These are phyloP conservation scores for Spodoptera litura DNA, from an alignment of 1,140 invertebrate genomes.

Conservation along the genomic window DNA sequence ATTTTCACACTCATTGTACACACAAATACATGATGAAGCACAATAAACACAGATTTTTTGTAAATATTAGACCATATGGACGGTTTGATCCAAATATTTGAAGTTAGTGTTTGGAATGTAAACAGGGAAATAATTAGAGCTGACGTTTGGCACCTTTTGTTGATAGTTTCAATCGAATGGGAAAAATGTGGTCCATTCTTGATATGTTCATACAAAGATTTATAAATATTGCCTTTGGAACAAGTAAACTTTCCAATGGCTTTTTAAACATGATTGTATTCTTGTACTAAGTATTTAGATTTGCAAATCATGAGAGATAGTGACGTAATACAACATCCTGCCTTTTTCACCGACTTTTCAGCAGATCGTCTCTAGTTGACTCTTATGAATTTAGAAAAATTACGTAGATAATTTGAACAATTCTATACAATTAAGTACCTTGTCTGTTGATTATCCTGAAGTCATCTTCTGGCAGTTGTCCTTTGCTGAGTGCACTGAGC, in stretches of 20 bases:
- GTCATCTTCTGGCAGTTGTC: conserved; percentile 78
- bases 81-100: conserved; percentile 52
- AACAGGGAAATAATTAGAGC: neutral
- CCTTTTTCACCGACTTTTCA: too few relatives aligned
- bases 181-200: neutral
- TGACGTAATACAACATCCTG: too few relatives aligned
- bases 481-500: conserved; percentile 69
- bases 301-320: too few relatives aligned
- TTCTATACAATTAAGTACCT: conserved; percentile 57
- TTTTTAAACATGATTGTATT: too few relatives aligned
- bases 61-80: conserved; percentile 48
- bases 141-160: too few relatives aligned
- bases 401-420: neutral
- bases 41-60: conserved; percentile 41
- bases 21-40: conserved; percentile 44
- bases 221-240: too few relatives aligned
- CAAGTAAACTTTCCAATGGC: too few relatives aligned
- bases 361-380: too few relatives aligned
- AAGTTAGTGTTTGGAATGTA: conserved; percentile 45
- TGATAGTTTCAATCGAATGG: neutral
- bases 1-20: conserved; percentile 40
- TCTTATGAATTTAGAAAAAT: conserved; percentile 7
- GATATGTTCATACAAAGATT: too few relatives aligned
- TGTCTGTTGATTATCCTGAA: conserved; percentile 83
- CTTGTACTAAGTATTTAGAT: too few relatives aligned